Base-by-base conservation (phyloP, 2,797 vertebrate genomes). In the Oreochromis grahami region DNA sequence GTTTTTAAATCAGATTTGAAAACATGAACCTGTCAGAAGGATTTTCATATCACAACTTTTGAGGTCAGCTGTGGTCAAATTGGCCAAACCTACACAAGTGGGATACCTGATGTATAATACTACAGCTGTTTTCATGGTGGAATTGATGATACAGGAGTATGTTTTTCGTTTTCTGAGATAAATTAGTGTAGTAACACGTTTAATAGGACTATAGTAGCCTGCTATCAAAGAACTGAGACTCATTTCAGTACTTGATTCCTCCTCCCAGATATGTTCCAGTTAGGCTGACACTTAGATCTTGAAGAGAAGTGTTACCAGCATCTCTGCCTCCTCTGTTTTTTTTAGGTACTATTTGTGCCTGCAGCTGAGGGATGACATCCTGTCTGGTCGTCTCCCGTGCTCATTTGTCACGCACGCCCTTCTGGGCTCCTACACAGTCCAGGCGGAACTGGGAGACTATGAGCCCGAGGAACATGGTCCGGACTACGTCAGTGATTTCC, bases 401-500 rank as follows among this genome's bases (percentile, higher is more conserved):
- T 99, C 98, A 29, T 99, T 99, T 1, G 98, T 99, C 94, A 99
- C 98, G 0, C 98, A 99, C 0, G 98, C 98, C 56, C 96, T 99
- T 76, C 95, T 99, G 94, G 98, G 98, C 84, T 99, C 98, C 82
- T 99, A 99, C 2, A 98, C 98, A 0, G 97, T 99, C 63, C 98
- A 99, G 94, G 98, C 98, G 0, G 98, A 99, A 88, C 93, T 99
- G 79, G 98, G 98, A 0, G 98, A 99, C 94, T 98, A 97, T 0
- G 98, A 99, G 43, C 92, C 96, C 0, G 98, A 99, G 79, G 98
- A 99, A 21, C 97, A 99, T 0, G 95, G 98, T 48, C 97, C 97
- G 4, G 99, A 99, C 93, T 99, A 99, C 0, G 96, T 98, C 86
- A 97, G 92, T 0, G 98, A 99, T 84, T 98, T 99, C 90, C 98